Evolutionary conservation across 2,888 invertebrate genomes (phyloP), one percentile per base, ranked within the genome.

Genomic region (Diarsia mendica): DNA sequence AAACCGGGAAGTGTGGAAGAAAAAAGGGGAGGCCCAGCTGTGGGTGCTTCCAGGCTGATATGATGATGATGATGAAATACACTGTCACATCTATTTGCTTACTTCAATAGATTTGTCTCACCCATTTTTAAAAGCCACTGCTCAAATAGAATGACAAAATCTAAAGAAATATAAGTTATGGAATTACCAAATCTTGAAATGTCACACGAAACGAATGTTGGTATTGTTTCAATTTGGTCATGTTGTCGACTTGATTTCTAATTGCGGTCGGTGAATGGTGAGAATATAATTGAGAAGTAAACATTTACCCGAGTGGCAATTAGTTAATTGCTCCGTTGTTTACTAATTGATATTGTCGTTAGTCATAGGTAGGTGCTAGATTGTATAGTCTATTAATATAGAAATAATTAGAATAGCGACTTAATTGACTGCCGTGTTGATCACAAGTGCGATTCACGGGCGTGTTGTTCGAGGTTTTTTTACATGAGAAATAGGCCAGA

Each of bases 341-440:
- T 71, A 60, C 80, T 77, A 72, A 70, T 61, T 84, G 72, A 73
- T 79, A 82, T 67, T 20, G 60, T 61, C 60, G 51, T 70, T 78
- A 81, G 72, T 69, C 49, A 66, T 33, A 67, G 44, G 58, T 67
- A 63, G 48, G 58, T 76, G 20, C 39, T 33, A 55, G 10, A 48
- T 81, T 67, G 51, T 39, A n/a, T 10, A 67, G 55, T 53, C 3
- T 55, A 63, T 3, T 20, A 63, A n/a, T 68, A 20, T 13, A 65
- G 28, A 15, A 53, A 39, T 68, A 33, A 61, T 20, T 23, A 49
- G n/a, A 49, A 49, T 49, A 4, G 13, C 1, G 13, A 46, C 6
- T 28, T 79, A n/a, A 64, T 51, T 53, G n/a, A 8, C 23, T n/a
- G 13, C 15, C 5, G 49, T 2, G 23, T 39, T 11, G 3, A 8